Evolutionary conservation across 2,888 invertebrate genomes (phyloP), one percentile per base, ranked within the genome.

Genomic region (Drosophila ustulata): DNA sequence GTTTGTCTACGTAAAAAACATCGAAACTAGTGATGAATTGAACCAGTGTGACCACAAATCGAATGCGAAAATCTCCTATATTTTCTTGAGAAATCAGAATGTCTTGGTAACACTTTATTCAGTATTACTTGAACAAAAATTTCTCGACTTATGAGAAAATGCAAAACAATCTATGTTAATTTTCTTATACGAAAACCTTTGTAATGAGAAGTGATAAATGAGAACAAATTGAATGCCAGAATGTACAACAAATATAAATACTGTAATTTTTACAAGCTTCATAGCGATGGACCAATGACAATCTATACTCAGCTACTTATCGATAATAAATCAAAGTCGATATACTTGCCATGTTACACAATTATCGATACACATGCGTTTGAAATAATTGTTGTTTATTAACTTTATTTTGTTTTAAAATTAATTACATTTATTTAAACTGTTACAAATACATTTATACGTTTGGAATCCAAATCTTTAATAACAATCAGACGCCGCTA

Each of bases 1-100:
- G 55, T 62, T 75, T 75, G 76, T 11, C 77, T 59, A 57, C 66
- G 57, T 77, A 67, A 72, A 76, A 74, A 63, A 45, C 59, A 75
- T 75, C 75, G 77, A 75, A 76, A 66, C 37, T 66, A 66, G 58
- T 75, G 63, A 76, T 66, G 62, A 62, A 51, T 41, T 45, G 3
- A 28, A 41, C 46, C 7, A 41, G 18, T 7, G 39, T 41, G 39
- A 18, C 13, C 8, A 18, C 39, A 41, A 34, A 1, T 34, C 11
- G 34, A 34, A 34, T 11, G 11, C 11, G 3, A 11, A 34, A 34
- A 34, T 34, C 3, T 3, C 2, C 34, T 34, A 34, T 34, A 9
- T 11, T 6, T 30, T 30, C 30, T 2, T 4, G 6, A 5, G 6
- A 30, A 7, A 30, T 30, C 32, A 9, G 1, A 3, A 11, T 11